Evolutionary conservation across 2,888 invertebrate genomes (phyloP), one percentile per base, ranked within the genome.

Genomic region (Achlya flavicornis): DNA sequence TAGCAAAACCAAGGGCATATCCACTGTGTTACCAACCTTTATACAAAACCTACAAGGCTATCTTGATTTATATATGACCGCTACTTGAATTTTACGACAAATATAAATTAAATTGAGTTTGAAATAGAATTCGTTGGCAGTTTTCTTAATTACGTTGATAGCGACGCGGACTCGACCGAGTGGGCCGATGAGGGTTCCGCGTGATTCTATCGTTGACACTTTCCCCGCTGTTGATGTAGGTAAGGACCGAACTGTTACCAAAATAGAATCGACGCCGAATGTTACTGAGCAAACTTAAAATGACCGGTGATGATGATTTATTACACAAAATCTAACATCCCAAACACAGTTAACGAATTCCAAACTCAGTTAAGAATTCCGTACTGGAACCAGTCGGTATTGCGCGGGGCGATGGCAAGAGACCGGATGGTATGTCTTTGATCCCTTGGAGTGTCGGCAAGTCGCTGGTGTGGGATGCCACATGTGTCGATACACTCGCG

Each of bases 311-410:
- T n/a, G n/a, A 46, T 4, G 46, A 46, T 46, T 46, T 46, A 46
- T 46, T 53, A 53, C 10, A 53, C 53, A 53, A 53, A 53, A 53
- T 53, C 53, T 10, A 53, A 53, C 53, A 19, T 53, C 53, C 3
- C 16, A 53, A 53, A 53, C 53, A 10, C 19, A 48, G 46, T 53
- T 53, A 48, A 19, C 19, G 48, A 53, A 59, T 60, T 59, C 41
- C 38, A 35, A 59, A 46, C 38, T 48, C 12, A 14, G 62, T 62
- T 63, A 63, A 67, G 58, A 68, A 64, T 62, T 57, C 33, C 57
- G n/a, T n/a, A n/a, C n/a, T n/a, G n/a, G n/a, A n/a, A n/a, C n/a
- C n/a, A n/a, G n/a, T n/a, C n/a, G n/a, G n/a, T n/a, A n/a, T n/a
- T n/a, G n/a, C n/a, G n/a, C n/a, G n/a, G n/a, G n/a, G n/a, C n/a